Evolutionary conservation across 2,797 vertebrate species (phyloP), one percentile per base, ranked within the genome.

Genomic region (Cuniculus paca): DNA sequence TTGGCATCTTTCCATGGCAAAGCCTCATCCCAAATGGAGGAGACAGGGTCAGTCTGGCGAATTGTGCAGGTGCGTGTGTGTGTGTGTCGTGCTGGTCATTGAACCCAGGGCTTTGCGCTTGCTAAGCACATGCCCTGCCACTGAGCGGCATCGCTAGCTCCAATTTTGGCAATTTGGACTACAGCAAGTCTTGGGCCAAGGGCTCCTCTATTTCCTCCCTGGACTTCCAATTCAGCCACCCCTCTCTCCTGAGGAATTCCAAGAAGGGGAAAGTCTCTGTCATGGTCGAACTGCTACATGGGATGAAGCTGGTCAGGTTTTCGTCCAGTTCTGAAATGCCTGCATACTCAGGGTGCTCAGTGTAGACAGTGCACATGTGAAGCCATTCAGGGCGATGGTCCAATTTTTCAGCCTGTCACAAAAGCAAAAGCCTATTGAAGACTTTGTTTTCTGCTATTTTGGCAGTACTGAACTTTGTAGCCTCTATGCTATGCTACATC

Each of bases 241-340:
- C 56, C n/a, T 45, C 16, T 6, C 9, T 19, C 22, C 22, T 1
- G 24, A 91, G 60, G 58, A 61, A 28, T 42, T 74, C n/a, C 31
- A 34, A 48, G 80, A 42, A 45, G 12, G 63, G 39, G 36, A 85
- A 14, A 81, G 28, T 58, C 92, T 96, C 98, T 17, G 98, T 97
- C 68, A 98, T 96, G 96, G 99, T 98, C 88, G 99, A 74, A 45
- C 98, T 2, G 99, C 99, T 8, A 99, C 99, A 98, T 99, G 99
- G 97, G 8, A 99, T 99, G 98, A 99, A 99, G 85, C 99, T 99
- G 95, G 99, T 99, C 98, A 99, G 97, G 78, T 99, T 99, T 98
- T 99, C 99, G 98, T 99, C 99, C 65, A 99, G 98, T 94, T 99
- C 99, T 0, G 99, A 99, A 82, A 99, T 97, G 9, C 99, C 99